phyloP scores from a whole-genome alignment of 2,888 invertebrate species.

The Caenorhabditis sp. region DNA sequence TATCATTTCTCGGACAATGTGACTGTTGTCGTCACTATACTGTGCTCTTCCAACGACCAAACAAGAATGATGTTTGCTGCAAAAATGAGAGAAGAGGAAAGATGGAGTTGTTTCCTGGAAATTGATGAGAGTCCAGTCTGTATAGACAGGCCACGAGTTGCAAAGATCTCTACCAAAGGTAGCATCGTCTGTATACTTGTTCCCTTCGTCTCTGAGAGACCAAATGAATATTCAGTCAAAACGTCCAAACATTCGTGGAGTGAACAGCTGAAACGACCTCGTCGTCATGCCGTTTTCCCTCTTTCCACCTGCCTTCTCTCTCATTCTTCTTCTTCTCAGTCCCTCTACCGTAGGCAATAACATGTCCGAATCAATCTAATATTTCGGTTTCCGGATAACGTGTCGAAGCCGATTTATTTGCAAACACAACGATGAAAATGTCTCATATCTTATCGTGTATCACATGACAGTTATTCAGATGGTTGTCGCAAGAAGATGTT shows the following conservation, averaged over 20 bases:
- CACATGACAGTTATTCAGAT: conserved; percentile 36
- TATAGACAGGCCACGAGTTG: too few species aligned
- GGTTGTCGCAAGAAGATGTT: conserved; percentile 5
- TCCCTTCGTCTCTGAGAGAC: too few species aligned
- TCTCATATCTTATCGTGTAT: conserved; percentile 31
- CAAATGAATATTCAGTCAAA: not conserved
- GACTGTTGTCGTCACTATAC: conserved; percentile 32
- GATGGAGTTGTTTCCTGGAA: too few species aligned
- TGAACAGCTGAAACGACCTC: conserved; percentile 40
- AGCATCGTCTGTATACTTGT: too few species aligned
- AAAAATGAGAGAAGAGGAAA: not conserved
- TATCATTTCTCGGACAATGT: conserved; percentile 47
- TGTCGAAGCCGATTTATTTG: conserved; percentile 29
- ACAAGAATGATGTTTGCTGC: conserved; percentile 48
- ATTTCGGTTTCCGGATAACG: not conserved
- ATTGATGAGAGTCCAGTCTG: too few species aligned
- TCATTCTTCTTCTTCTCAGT: not conserved
- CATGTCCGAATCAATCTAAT: not conserved
- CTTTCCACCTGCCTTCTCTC: conserved; percentile 5
- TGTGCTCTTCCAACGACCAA: conserved; percentile 12
- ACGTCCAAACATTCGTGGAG: conserved; percentile 16
- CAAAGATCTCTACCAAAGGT: too few species aligned
- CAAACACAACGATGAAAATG: conserved; percentile 21
- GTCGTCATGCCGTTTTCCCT: conserved; percentile 16
- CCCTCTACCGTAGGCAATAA: conserved; percentile 9